phyloP scores from a whole-genome alignment of 2,888 invertebrate species.

The Mystacides longicornis region DNA sequence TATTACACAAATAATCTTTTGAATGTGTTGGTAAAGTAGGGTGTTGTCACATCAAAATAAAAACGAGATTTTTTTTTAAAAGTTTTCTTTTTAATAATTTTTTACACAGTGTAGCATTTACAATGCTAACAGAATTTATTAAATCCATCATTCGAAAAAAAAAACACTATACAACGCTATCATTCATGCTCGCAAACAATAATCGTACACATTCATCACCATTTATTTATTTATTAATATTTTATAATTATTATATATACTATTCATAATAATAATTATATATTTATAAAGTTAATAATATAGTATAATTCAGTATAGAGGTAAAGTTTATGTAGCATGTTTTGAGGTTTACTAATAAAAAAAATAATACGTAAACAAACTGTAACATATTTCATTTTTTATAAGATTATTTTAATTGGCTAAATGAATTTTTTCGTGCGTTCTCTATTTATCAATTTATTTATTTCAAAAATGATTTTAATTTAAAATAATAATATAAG shows the following conservation, averaged over 20 bases:
- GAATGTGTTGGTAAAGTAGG: no score
- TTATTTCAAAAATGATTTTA: neutral
- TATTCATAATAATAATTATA: conserved; percentile 16
- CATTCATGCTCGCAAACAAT: conserved; percentile 13
- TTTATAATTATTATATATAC: conserved; percentile 23
- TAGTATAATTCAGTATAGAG: conserved; percentile 27
- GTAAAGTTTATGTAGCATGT: conserved; percentile 26
- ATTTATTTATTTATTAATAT: conserved; percentile 17
- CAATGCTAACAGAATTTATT: conserved; percentile 43
- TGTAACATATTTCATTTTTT: conserved; percentile 11
- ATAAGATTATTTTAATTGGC: neutral
- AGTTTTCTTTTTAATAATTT: conserved; percentile 46
- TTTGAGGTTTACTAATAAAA: conserved; percentile 24
- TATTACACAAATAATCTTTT: no score
- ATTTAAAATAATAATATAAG: neutral
- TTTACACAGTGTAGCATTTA: conserved; percentile 55
- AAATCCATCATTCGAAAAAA: conserved; percentile 26
- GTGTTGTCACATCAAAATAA: neutral
- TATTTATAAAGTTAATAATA: conserved; percentile 25
- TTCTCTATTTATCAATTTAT: neutral
- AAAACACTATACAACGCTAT: conserved; percentile 25
- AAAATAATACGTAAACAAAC: conserved; percentile 24
- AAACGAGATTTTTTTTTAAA: conserved; percentile 37
- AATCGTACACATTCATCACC: conserved; percentile 21
- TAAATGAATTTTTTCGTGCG: neutral